These are phyloP conservation scores for Oligia strigilis DNA, from an alignment of 2,888 invertebrate species.

Conservation along the genomic window DNA sequence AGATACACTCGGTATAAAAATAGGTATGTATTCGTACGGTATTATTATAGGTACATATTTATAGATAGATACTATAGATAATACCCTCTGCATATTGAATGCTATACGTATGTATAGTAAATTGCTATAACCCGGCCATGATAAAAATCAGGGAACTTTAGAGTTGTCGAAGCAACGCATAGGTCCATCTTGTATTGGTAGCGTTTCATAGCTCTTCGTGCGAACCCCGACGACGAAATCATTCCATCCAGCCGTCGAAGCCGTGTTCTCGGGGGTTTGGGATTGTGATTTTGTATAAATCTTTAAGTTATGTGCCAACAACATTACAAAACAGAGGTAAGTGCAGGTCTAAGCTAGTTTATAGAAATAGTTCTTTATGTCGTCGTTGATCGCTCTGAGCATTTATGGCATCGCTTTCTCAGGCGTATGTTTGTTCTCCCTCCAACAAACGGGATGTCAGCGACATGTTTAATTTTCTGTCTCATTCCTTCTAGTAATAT, in stretches of 20 bases:
- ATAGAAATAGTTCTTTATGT: conserved; percentile 75
- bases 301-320: conserved; percentile 89
- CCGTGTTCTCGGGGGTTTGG: conserved; percentile 90
- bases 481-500: conserved; percentile 90
- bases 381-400: conserved; percentile 84
- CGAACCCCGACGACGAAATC: conserved; percentile 90
- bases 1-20: conserved; percentile 66
- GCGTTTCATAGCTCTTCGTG: conserved; percentile 85
- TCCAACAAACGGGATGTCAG: conserved; percentile 82
- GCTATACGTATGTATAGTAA: conserved; percentile 76
- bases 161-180: conserved; percentile 66
- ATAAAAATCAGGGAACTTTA: conserved; percentile 70
- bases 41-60: conserved; percentile 68
- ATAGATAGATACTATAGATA: conserved; percentile 73
- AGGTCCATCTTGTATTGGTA: conserved; percentile 78
- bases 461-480: conserved; percentile 84
- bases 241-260: conserved; percentile 91
- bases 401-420: conserved; percentile 90
- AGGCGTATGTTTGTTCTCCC: conserved; percentile 85
- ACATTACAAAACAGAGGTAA: conserved; percentile 88
- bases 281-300: conserved; percentile 88
- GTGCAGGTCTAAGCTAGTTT: conserved; percentile 72
- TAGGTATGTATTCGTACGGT: conserved; percentile 69
- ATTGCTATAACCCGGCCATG: conserved; percentile 84
- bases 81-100: conserved; percentile 65